These are phyloP conservation scores for Temnothorax curvispinosus DNA, from an alignment of 1,140 invertebrate genomes.

Conservation along the genomic window DNA sequence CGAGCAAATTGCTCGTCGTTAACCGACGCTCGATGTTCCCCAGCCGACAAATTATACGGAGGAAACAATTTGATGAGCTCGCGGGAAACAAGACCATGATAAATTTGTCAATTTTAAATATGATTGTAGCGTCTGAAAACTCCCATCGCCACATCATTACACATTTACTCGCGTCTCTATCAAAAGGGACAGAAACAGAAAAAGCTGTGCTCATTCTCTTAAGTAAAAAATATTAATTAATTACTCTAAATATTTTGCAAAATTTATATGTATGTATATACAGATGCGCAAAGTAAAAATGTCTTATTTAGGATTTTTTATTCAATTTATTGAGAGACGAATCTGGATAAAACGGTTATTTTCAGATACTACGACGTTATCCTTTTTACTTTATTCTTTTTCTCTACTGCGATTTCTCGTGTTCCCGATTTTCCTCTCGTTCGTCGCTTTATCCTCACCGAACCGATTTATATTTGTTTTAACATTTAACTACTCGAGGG, in stretches of 20 bases:
- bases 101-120: constrained; percentile 78
- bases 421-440: constrained; percentile 14
- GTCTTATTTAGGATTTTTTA: neutral
- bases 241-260: neutral
- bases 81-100: constrained; percentile 58
- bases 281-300: neutral
- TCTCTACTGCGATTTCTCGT: neutral
- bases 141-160: constrained; percentile 51
- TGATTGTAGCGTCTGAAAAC: constrained; percentile 67
- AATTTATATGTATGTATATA: neutral
- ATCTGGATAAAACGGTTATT: constrained; percentile 60
- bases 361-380: constrained; percentile 53
- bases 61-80: constrained; percentile 67
- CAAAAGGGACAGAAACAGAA: constrained; percentile 4
- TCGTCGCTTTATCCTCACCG: constrained; percentile 14
- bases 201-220: neutral
- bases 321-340: neutral
- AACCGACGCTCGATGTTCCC: constrained; percentile 60
- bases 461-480: constrained; percentile 52
- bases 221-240: neutral
- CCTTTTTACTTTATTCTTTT: constrained; percentile 3
- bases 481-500: constrained; percentile 23
- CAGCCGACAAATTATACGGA: constrained; percentile 70
- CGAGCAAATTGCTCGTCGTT: constrained; percentile 74
- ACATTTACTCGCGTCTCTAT: constrained; percentile 10